Evolutionary conservation across 2,113 vertebrate species (phyloP), one percentile per base, ranked within the genome.

Genomic region (Noturus placidus): DNA sequence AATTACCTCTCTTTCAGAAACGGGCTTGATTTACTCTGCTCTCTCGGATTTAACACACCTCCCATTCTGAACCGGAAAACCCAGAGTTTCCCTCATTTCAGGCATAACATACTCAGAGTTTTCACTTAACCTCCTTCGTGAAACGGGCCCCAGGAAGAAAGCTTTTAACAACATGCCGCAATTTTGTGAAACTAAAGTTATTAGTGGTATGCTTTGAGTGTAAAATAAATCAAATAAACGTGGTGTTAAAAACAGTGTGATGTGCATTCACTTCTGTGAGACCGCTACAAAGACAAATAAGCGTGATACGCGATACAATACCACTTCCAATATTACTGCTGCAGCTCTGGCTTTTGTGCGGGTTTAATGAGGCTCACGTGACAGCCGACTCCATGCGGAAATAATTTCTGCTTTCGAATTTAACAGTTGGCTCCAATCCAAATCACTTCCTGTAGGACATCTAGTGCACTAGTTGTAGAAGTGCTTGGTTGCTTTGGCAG

Each of bases 351-450:
- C 11, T 42, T 30, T 52, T 20, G 46, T 69, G 78, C 42, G 2
- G 13, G 27, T 2, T 85, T 88, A 87, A 69, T 67, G 25, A 27
- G 6, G 80, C 33, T 88, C 86, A 89, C 85, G 27, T 83, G 91
- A 88, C 70, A 46, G 87, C 10, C 19, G 3, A 9, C 3, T 9
- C 65, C n/a, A 17, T 6, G n/a, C 65, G 17, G 6, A 22, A 72
- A 72, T 22, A 9, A 10, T 19, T 5, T 17, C 5, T 33, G 4
- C 5, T 70, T 70, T 7, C 15, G 14, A 35, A 33, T 6, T 17
- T 56, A 9, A 79, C 2, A 79, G 50, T 10, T 38, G 78, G 30
- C 54, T 35, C 17, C 5, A 79, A 79, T 54, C 17, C 19, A 80
- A 35, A 35, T 33, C 17, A 59, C 54, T 81, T 59, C 54, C 78